Evolutionary conservation across 2,888 invertebrate species (phyloP).

Genomic region (Nemotelus pantherinus): DNA sequence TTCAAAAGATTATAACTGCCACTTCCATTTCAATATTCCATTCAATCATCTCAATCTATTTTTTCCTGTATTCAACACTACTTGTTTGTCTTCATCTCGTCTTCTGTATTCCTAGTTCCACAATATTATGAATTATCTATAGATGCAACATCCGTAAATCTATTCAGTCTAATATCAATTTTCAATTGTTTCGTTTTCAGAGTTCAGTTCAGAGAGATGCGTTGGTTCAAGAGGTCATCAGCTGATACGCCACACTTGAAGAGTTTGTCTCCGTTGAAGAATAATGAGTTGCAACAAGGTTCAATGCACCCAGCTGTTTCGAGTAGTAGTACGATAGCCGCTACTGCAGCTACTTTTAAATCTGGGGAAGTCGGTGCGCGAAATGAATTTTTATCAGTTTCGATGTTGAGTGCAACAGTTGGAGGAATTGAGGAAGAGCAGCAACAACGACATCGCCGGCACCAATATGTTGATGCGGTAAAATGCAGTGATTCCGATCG

Average conservation of each 20-base stretch:
- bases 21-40: too few relatives aligned
- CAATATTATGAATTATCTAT: neutral
- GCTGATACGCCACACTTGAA: conserved; percentile 42
- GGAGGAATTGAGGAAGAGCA: conserved; percentile 22
- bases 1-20: too few relatives aligned
- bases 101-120: neutral
- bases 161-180: neutral
- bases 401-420: conserved; percentile 23
- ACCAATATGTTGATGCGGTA: conserved; percentile 25
- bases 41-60: neutral
- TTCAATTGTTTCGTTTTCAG: neutral
- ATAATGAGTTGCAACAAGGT: conserved; percentile 35
- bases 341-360: conserved; percentile 21
- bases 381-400: conserved; percentile 41
- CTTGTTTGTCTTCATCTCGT: neutral
- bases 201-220: conserved; percentile 3
- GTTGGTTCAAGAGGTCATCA: conserved; percentile 44
- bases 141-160: too few relatives aligned
- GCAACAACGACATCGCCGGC: neutral
- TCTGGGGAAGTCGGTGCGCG: conserved; percentile 39
- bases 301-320: conserved; percentile 32
- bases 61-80: neutral
- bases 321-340: neutral
- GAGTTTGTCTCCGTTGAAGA: conserved; percentile 36
- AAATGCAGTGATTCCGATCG: conserved; percentile 30